phyloP scores from a whole-genome alignment of 2,888 invertebrate genomes.

The Erannis defoliaria region DNA sequence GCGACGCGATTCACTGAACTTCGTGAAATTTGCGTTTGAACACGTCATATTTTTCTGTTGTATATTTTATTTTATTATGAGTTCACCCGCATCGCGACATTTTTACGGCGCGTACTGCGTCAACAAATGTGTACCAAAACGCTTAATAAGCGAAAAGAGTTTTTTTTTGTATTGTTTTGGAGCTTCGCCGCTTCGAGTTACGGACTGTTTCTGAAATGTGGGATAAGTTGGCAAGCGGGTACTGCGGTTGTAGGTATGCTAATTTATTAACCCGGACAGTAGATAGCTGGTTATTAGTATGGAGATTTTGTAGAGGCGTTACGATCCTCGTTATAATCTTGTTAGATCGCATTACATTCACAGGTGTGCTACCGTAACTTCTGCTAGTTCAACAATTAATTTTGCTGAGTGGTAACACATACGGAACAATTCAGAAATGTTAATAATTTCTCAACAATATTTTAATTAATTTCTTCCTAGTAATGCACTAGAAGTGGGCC shows the following conservation, averaged over 20 bases:
- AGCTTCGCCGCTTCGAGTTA: constrained; percentile 46
- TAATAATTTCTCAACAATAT: background rate
- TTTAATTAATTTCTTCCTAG: no score
- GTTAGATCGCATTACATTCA: constrained; percentile 40
- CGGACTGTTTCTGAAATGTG: constrained; percentile 47
- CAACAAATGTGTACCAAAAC: constrained; percentile 47
- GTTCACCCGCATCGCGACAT: constrained; percentile 50
- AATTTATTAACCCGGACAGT: constrained; percentile 53
- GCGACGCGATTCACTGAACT: constrained; percentile 67
- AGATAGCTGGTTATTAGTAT: constrained; percentile 54
- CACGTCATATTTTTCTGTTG: constrained; percentile 56
- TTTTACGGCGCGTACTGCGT: constrained; percentile 55
- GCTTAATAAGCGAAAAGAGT: constrained; percentile 52
- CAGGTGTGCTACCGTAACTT: constrained; percentile 38
- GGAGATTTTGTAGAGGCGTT: constrained; percentile 43
- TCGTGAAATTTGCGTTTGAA: constrained; percentile 65
- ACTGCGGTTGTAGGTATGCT: constrained; percentile 53
- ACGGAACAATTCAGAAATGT: constrained; percentile 12
- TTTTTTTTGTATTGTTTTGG: constrained; percentile 50
- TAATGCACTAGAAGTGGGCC: no score
- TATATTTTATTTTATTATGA: constrained; percentile 60
- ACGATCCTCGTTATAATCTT: constrained; percentile 44
- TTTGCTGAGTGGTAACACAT: constrained; percentile 20
- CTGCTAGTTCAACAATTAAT: constrained; percentile 37
- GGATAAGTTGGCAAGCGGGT: constrained; percentile 50